A percentile compares a stretch with the other conserved stretches of the same genome.
Conservation (phyloP, 2,888 invertebrate genomes). For the Drosophila setosimentum region DNA sequence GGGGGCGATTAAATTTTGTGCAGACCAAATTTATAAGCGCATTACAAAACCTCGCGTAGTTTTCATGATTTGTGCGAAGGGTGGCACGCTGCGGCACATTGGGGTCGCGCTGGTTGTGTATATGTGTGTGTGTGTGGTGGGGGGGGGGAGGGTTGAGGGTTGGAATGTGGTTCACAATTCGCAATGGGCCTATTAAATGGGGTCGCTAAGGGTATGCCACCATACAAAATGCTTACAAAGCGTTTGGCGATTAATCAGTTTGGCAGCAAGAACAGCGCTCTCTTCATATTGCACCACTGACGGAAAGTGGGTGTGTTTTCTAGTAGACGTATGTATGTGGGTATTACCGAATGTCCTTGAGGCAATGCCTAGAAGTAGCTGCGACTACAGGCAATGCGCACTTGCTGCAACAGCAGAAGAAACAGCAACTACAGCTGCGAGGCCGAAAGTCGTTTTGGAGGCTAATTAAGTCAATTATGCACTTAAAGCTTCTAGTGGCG, state of each 20-base stretch:
- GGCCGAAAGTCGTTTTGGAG: slow-evolving; percentile 73
- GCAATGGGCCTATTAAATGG: slow-evolving; percentile 20
- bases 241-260: slow-evolving; percentile 80
- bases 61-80: slow-evolving; percentile 67
- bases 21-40: slow-evolving; percentile 80
- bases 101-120: slow-evolving; percentile 5
- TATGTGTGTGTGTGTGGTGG: too few species aligned
- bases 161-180: background rate
- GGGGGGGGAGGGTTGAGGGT: background rate
- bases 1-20: slow-evolving; percentile 64
- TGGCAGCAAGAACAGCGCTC: slow-evolving; percentile 53
- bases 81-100: slow-evolving; percentile 11
- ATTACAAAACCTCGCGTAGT: slow-evolving; percentile 70
- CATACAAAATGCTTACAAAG: slow-evolving; percentile 77
- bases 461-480: slow-evolving; percentile 79
- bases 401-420: slow-evolving; percentile 22
- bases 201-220: slow-evolving; percentile 37
- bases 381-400: slow-evolving; percentile 36
- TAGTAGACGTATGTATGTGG: background rate
- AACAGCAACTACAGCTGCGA: slow-evolving; percentile 20
- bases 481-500: slow-evolving; percentile 75
- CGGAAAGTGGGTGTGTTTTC: slow-evolving; percentile 7
- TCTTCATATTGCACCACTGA: slow-evolving; percentile 17
- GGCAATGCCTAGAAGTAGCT: slow-evolving; percentile 61
- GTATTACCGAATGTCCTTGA: slow-evolving; percentile 63